Evolutionary conservation across 1,140 invertebrate species (phyloP).

Genomic region (Apis mellifera): Amel_HAv3.1 CM009932.2:13771001-13771500

Average conservation of each 20-base stretch:
- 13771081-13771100: background rate
- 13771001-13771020: conserved; percentile 76
- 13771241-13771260: background rate
- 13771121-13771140: background rate
- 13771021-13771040: background rate
- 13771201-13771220: conserved; percentile 11
- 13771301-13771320: conserved; percentile 47
- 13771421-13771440: conserved; percentile 37
- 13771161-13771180: background rate
- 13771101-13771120: background rate
- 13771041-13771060: background rate
- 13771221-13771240: background rate
- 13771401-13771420: conserved; percentile 55
- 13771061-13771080: background rate
- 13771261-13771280: conserved; percentile 20
- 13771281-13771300: conserved; percentile 24
- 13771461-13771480: background rate
- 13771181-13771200: background rate
- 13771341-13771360: conserved; percentile 56
- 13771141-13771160: background rate
- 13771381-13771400: conserved; percentile 69
- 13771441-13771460: background rate
- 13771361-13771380: conserved; percentile 62
- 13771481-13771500: background rate
- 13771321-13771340: conserved; percentile 37